Evolutionary conservation across 1,140 invertebrate species (phyloP).

Genomic region (Apis dorsata): DNA sequence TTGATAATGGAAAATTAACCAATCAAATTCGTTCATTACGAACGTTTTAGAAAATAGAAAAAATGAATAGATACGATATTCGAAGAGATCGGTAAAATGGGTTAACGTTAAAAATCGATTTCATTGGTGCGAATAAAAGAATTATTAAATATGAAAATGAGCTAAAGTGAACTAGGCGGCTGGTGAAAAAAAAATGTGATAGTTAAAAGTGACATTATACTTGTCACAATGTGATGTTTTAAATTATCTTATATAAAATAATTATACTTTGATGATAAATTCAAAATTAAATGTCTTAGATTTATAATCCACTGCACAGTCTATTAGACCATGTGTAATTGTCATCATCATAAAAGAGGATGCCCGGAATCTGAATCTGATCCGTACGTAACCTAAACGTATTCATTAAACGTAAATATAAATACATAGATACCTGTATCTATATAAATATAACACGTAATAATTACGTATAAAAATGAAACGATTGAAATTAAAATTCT

Average conservation of each 20-base stretch:
- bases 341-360: background rate
- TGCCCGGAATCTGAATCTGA: background rate
- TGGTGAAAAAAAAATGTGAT: background rate
- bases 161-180: conserved; percentile 5
- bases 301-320: background rate
- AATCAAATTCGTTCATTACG: too few species aligned
- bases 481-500: too few species aligned
- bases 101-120: too few species aligned
- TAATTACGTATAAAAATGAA: too few species aligned
- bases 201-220: background rate
- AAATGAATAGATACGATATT: too few species aligned
- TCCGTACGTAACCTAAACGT: conserved; percentile 49
- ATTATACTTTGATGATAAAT: background rate
- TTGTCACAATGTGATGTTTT: conserved; percentile 17
- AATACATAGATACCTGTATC: background rate
- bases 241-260: background rate
- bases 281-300: conserved; percentile 47
- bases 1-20: too few species aligned
- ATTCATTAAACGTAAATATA: background rate
- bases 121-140: background rate
- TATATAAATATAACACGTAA: too few species aligned
- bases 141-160: conserved; percentile 1
- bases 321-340: conserved; percentile 37
- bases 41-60: too few species aligned
- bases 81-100: too few species aligned